Conservation (phyloP, 2,797 vertebrate species). For the Netta rufina region DNA sequence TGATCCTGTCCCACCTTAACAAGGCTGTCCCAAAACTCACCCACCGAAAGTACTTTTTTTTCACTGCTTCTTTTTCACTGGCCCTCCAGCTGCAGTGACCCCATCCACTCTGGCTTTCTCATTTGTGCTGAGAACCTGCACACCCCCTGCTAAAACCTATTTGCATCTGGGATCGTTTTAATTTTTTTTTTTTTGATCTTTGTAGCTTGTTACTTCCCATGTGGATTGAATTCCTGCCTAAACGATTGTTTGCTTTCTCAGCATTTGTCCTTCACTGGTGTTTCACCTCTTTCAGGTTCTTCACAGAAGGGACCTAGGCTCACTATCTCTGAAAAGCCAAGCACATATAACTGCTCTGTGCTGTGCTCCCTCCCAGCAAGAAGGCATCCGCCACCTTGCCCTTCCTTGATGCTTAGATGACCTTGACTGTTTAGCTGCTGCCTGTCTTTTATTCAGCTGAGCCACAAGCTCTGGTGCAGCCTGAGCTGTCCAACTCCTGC, state of each 20-base stretch:
- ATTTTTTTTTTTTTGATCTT: neutral
- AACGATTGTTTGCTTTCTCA: neutral
- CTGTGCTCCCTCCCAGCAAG: neutral
- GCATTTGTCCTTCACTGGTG: neutral
- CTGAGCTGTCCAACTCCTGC: neutral
- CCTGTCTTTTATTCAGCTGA: neutral
- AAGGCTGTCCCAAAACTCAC: neutral
- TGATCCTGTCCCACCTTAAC: neutral
- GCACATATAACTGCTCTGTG: fast-evolving
- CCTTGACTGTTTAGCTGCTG: neutral
- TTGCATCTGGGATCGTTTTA: neutral
- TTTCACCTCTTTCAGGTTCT: neutral
- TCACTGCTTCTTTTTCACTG: neutral
- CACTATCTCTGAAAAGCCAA: neutral
- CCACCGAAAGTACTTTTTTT: neutral
- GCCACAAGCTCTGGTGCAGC: neutral
- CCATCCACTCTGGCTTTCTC: neutral
- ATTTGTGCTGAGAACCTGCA: neutral
- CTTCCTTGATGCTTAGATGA: neutral
- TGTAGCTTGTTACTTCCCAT: neutral
- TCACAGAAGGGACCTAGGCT: neutral
- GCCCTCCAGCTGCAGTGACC: neutral
- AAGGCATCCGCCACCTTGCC: neutral
- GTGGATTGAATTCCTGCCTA: neutral
- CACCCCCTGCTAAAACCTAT: neutral